Evolutionary conservation across 1,140 invertebrate genomes (phyloP), one percentile per base, ranked within the genome.

Genomic region (Saccostrea glomerata): DNA sequence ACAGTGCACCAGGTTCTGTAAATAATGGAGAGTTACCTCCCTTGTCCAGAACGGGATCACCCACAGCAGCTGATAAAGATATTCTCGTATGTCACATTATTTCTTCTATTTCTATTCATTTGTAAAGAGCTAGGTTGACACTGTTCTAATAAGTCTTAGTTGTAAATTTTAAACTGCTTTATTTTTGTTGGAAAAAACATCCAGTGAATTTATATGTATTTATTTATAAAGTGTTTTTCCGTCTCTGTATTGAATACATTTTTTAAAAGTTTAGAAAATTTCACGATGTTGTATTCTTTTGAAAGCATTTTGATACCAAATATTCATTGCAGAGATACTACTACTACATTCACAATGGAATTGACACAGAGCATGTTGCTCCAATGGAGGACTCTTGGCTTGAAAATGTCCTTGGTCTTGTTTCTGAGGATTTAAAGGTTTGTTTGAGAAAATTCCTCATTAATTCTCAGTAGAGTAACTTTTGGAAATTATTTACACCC

Each of bases 311-410:
- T n/a, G 20, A 54, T 3, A 54, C 17, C 6, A 54, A 58, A 23
- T 25, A n/a, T 58, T 55, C 84, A 40, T 92, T 90, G 56, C 89
- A 95, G 91, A 96, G 97, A 90, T 98, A 98, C 95, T 98, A 98
- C 93, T 98, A 98, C 95, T 99, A 98, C 92, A 96, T 98, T 85
- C 97, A 97, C 92, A 97, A 98, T 94, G 98, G 98, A 0, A 97
- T 98, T 56, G 97, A 98, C 93, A 98, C 98, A 60, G 96, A 97
- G 86, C 97, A 98, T 93, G 97, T 98, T 0, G 97, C 97, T 25
- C 97, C 97, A 2, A 96, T 99, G 92, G 96, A 96, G 84, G 90
- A 94, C 11, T 87, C 93, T 15, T 95, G 96, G 94, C 91, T 97
- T 17, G 93, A 96, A 11, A 96, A 96, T 89, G 96, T 97, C 83